Base-by-base conservation (phyloP, 92 coral and sea anemone genomes). In the Paramuricea clavata region DNA sequence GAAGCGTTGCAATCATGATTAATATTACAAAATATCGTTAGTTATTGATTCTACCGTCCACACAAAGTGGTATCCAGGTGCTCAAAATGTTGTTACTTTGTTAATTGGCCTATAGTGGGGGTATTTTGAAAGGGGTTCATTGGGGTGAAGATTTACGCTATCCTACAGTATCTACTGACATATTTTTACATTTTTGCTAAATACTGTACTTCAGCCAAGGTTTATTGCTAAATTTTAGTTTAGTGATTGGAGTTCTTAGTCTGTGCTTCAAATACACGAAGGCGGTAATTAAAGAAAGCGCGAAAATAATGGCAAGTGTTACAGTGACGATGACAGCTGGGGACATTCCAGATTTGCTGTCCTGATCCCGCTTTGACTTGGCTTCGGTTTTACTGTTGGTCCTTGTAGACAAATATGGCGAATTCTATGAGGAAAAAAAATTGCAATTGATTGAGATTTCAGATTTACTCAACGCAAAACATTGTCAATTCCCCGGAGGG, bases 141-240 rank as follows among this genome's bases (percentile, higher is more conserved):
- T n/a, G n/a, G n/a, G n/a, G 44, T 39, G 44, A 39, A 39, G 44
- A 39, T 39, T 39, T 4, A 39, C 5, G 44, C 5, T 39, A n/a
- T 10, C 5, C 44, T 39, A 39, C 44, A 39, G 5, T 4, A 39
- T 16, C 19, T 16, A 57, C 67, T 19, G 3, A 2, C 5, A 15
- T 67, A 30, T 25, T 16, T 30, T 25, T 7, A 67, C 11, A 1
- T 2, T 72, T 23, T 6, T 19, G 22, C 44, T 76, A 49, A 76
- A 76, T 76, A 32, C 82, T 52, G 82, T 76, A 76, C 47, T 76
- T 76, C 6, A 76, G 52, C 82, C 82, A 76, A 0, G 82, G 69
- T 22, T 52, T 76, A 23, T 50, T 52, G 31, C 82, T 52, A 17
- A 76, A 76, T n/a, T 36, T 56, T 33, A 76, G 69, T 36, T 76